A percentile compares a stretch with the other conserved stretches of the same genome.
phyloP scores from a whole-genome alignment of 2,888 invertebrate species.

The Odiellus spinosus region DNA sequence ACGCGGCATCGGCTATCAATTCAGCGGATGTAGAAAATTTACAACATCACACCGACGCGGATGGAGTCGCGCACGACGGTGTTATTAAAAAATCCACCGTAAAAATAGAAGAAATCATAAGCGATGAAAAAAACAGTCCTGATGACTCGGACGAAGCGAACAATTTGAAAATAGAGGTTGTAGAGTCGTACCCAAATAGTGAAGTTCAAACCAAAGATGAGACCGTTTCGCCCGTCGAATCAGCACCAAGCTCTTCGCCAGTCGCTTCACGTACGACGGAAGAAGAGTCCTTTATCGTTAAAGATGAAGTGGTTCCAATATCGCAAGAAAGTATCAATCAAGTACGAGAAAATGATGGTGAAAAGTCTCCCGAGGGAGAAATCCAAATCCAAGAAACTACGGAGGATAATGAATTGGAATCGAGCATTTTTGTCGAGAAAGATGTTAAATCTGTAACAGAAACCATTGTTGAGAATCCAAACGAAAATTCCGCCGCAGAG shows the following conservation, averaged over 20 bases:
- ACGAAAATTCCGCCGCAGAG: not conserved
- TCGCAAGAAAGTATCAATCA: not conserved
- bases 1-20: slow-evolving; percentile 14
- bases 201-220: slow-evolving; percentile 2
- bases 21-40: slow-evolving; percentile 13
- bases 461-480: not conserved
- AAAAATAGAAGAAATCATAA: too few relatives aligned
- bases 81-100: too few relatives aligned
- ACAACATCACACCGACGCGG: not conserved
- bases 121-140: too few relatives aligned
- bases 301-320: slow-evolving; percentile 4
- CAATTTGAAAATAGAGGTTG: too few relatives aligned
- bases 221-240: not conserved
- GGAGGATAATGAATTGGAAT: too few relatives aligned
- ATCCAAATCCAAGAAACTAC: too few relatives aligned
- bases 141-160: too few relatives aligned
- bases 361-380: too few relatives aligned
- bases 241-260: not conserved
- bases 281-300: not conserved
- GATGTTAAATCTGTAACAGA: not conserved
- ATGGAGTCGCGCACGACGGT: too few relatives aligned
- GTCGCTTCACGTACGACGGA: not conserved
- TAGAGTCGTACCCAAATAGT: too few relatives aligned
- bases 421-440: not conserved
- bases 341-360: not conserved